Conservation (phyloP, 2,888 invertebrate genomes). For the Melieria crassipennis region DNA sequence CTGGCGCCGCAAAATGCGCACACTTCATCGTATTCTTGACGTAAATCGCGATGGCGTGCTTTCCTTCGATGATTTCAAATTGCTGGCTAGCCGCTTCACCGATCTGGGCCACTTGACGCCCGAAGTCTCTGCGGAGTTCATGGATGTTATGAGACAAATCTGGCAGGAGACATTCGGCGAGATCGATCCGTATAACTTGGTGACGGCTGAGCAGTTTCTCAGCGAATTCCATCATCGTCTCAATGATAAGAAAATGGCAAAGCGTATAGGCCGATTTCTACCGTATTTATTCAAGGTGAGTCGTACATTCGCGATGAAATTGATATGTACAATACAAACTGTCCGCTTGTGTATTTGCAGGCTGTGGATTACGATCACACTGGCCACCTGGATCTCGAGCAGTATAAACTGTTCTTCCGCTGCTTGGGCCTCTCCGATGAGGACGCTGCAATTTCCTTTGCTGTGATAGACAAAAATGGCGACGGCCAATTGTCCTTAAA, state of each 20-base stretch:
- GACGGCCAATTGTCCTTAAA: constrained; percentile 80
- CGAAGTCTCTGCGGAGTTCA: constrained; percentile 75
- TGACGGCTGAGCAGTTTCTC: constrained; percentile 83
- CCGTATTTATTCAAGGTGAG: constrained; percentile 83
- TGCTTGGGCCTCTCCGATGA: constrained; percentile 80
- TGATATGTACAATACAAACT: no score
- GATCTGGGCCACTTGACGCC: constrained; percentile 78
- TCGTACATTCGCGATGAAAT: background rate
- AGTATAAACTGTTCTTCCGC: constrained; percentile 84
- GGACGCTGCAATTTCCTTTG: constrained; percentile 81
- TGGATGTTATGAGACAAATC: constrained; percentile 77
- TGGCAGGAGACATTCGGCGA: constrained; percentile 89
- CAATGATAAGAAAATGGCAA: constrained; percentile 78
- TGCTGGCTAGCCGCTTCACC: constrained; percentile 79
- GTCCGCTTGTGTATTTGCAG: constrained; percentile 63
- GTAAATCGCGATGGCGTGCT: constrained; percentile 88
- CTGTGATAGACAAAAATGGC: constrained; percentile 80
- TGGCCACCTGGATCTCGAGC: constrained; percentile 81
- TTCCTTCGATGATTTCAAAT: constrained; percentile 82
- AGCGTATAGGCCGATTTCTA: constrained; percentile 79
- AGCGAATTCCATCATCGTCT: constrained; percentile 85
- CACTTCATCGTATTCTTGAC: constrained; percentile 83
- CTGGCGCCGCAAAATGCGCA: constrained; percentile 88
- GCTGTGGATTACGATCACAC: constrained; percentile 84
- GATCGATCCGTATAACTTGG: constrained; percentile 81